Evolutionary conservation across 2,888 invertebrate genomes (phyloP), one percentile per base, ranked within the genome.

Genomic region (Nymphalis c-album): DNA sequence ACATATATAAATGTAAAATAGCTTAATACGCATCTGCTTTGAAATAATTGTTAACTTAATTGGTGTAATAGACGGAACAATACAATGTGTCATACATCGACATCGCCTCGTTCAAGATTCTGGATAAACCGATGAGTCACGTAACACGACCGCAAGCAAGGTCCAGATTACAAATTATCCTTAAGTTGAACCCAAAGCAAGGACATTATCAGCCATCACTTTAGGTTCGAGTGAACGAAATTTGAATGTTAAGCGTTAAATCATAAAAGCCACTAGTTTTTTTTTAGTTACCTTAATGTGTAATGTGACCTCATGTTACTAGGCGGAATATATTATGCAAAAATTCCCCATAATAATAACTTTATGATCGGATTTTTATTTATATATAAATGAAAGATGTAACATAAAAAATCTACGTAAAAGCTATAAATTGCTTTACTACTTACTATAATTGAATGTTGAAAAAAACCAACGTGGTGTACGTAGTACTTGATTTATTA

Each of bases 101-200:
- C 46, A 26, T n/a, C n/a, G 22, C 53, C 46, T 50, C 26, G 22
- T 45, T 58, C 48, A 58, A 48, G 69, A 72, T 72, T 73, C 75
- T 74, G 82, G 83, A 75, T 74, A 76, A 77, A 71, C 77, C 78
- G 63, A 72, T 82, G 82, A 80, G 64, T 82, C 84, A 83, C 60
- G 68, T 60, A 64, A n/a, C 71, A 71, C 73, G 22, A 73, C 71
- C 73, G 71, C 67, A 51, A 16, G 67, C 60, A 63, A 59, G 73
- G 76, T 75, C 69, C 75, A 71, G 82, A 77, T 80, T 83, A 80
- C 76, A 82, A 85, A 85, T 77, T 71, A 71, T 70, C 67, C 60
- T 74, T 80, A 78, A 78, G 71, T 74, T 69, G 61, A 46, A 68
- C 50, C 22, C 63, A 31, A 55, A 62, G 59, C 63, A 31, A 60